Evolutionary conservation across 2,797 vertebrate genomes (phyloP).

Genomic region (Coreius guichenoti): DNA sequence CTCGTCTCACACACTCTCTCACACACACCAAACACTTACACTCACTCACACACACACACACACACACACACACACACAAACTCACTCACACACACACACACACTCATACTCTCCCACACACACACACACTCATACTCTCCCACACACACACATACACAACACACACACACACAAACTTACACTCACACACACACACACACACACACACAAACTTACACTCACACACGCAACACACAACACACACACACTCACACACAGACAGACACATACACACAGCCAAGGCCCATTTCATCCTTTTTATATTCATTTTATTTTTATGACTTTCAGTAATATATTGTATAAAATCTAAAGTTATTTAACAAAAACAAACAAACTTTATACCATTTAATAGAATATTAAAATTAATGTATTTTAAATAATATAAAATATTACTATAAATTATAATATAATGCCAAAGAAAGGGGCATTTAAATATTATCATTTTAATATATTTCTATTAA

Average conservation of each 20-base stretch:
- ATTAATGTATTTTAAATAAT: too few relatives aligned
- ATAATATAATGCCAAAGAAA: neutral
- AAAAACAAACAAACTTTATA: neutral
- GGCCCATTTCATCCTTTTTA: neutral
- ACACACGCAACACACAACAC: neutral
- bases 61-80: constrained; percentile 37
- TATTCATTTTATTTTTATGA: neutral
- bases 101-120: too few relatives aligned
- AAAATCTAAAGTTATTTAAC: too few relatives aligned
- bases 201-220: neutral
- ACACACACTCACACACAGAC: neutral
- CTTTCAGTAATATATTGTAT: too few relatives aligned
- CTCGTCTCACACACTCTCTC: too few relatives aligned
- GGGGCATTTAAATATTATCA: neutral
- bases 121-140: too few relatives aligned
- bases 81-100: too few relatives aligned
- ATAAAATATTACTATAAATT: neutral
- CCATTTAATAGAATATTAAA: neutral
- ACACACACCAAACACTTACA: constrained; percentile 52
- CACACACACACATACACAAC: constrained; percentile 44
- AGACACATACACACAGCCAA: neutral
- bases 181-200: constrained; percentile 32
- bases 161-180: neutral
- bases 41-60: neutral
- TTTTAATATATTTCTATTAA: too few relatives aligned